Percentiles rank a stretch among this genome's conserved stretches.
Evolutionary conservation across 2,113 vertebrate genomes (phyloP).

Genomic region (Chelonoidis abingdonii): DNA sequence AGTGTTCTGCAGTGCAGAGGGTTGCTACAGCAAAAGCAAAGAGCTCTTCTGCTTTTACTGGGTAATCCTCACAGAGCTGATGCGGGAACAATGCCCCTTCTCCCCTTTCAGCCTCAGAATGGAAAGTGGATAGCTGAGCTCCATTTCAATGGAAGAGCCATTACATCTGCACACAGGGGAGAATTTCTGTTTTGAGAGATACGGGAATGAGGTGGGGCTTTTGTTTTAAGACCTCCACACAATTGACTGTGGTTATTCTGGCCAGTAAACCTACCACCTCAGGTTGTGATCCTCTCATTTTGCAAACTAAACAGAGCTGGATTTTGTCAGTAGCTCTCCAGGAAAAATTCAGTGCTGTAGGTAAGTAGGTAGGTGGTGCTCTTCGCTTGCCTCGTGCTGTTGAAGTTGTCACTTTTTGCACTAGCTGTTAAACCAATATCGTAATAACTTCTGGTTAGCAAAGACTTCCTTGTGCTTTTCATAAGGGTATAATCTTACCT

Average conservation of each 20-base stretch:
- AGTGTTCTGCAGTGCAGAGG: too few relatives aligned
- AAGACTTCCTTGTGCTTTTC: not conserved
- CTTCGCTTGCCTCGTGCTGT: not conserved
- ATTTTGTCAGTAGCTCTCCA: not conserved
- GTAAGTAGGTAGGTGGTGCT: not conserved
- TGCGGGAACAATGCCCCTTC: not conserved
- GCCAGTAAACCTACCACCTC: not conserved
- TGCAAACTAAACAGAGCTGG: too few relatives aligned
- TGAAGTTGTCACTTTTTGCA: not conserved
- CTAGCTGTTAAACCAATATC: not conserved
- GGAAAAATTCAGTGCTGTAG: not conserved
- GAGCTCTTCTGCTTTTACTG: too few relatives aligned
- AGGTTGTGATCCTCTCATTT: not conserved
- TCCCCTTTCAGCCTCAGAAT: too few relatives aligned
- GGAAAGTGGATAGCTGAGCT: not conserved
- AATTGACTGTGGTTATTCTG: not conserved
- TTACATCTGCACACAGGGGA: too few relatives aligned
- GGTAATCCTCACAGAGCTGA: too few relatives aligned
- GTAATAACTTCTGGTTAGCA: not conserved
- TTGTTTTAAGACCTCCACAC: not conserved
- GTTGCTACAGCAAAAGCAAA: too few relatives aligned
- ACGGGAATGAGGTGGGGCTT: too few relatives aligned
- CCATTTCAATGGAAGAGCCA: not conserved
- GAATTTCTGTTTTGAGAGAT: too few relatives aligned
- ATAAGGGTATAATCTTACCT: not conserved